Conservation (phyloP, 2,113 vertebrate species). For the Sylvia atricapilla region DNA sequence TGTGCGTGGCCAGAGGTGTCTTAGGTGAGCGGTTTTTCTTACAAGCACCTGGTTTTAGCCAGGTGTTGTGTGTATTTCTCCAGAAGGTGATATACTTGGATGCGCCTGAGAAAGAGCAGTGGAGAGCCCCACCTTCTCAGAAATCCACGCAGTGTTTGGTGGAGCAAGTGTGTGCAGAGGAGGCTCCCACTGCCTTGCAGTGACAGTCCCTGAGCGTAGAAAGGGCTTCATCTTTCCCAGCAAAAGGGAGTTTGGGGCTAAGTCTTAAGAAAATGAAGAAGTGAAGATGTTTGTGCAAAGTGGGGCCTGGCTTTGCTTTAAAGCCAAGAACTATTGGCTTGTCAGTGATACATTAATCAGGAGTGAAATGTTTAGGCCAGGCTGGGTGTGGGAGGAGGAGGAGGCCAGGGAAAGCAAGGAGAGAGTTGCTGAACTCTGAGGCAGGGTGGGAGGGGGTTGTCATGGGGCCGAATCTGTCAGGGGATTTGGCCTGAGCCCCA, state of each 20-base stretch:
- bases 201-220: not conserved
- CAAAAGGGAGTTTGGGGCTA: not conserved
- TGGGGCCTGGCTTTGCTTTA: slow-evolving; percentile 44
- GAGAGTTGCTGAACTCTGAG: not conserved
- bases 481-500: slow-evolving; percentile 72
- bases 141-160: not conserved
- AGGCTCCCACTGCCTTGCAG: not conserved
- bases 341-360: slow-evolving; percentile 71
- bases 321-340: slow-evolving; percentile 69
- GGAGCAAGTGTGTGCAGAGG: not conserved
- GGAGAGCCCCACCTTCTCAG: not conserved
- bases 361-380: slow-evolving; percentile 72
- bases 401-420: not conserved
- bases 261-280: slow-evolving; percentile 27
- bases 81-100: not conserved
- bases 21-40: not conserved
- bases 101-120: not conserved
- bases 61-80: not conserved
- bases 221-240: not conserved
- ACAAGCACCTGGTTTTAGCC: not conserved
- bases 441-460: slow-evolving; percentile 43
- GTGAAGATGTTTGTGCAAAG: slow-evolving; percentile 56
- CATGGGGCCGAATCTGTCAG: slow-evolving; percentile 61
- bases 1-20: not conserved
- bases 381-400: slow-evolving; percentile 46